Evolutionary conservation across 2,113 vertebrate genomes (phyloP).

Genomic region (Tupaia tana): DNA sequence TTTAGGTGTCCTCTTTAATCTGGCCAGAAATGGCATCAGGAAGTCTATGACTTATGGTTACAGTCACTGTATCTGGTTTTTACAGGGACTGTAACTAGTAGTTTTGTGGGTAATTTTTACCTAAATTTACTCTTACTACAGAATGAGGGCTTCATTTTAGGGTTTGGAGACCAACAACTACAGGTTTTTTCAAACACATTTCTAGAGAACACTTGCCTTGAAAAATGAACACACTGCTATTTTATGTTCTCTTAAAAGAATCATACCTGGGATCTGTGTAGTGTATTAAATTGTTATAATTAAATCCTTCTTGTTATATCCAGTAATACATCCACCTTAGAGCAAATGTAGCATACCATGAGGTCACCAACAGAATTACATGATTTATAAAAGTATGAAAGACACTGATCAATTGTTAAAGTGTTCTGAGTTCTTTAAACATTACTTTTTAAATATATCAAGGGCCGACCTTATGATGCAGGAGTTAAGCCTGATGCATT

Average conservation of each 20-base stretch:
- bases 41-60: slow-evolving; percentile 63
- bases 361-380: slow-evolving; percentile 4
- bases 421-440: slow-evolving; percentile 16
- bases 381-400: slow-evolving; percentile 2
- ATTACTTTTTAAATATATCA: slow-evolving; percentile 4
- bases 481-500: no score
- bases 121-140: slow-evolving; percentile 69
- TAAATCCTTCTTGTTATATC: background rate
- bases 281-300: slow-evolving; percentile 18
- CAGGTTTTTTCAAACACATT: slow-evolving; percentile 54
- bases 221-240: slow-evolving; percentile 37
- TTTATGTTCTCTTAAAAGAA: slow-evolving; percentile 41
- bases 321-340: background rate
- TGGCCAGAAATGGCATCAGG: slow-evolving; percentile 62
- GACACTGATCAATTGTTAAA: slow-evolving; percentile 15
- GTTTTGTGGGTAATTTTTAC: slow-evolving; percentile 71
- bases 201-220: slow-evolving; percentile 29
- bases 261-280: background rate
- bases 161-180: slow-evolving; percentile 63
- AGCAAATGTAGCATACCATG: background rate
- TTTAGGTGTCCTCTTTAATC: slow-evolving; percentile 49
- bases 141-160: slow-evolving; percentile 59
- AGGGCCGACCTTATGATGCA: background rate
- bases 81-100: slow-evolving; percentile 65
- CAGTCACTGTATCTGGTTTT: slow-evolving; percentile 58